Conservation (phyloP, 2,113 vertebrate species). For the Natator depressus region DNA sequence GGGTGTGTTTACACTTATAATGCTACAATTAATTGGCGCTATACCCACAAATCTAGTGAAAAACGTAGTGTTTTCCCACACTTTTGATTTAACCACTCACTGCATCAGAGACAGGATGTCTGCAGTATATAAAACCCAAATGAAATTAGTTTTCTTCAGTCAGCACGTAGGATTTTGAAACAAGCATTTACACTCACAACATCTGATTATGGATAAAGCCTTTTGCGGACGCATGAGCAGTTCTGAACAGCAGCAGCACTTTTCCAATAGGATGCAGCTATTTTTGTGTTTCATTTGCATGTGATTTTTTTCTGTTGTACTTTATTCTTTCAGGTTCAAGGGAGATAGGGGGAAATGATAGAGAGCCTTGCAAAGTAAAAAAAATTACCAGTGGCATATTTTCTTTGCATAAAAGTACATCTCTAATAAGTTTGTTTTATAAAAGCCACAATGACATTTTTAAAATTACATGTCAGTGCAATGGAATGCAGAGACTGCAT, state of each 20-base stretch:
- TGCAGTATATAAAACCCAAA: neutral
- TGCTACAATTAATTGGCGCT: neutral
- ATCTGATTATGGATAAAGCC: neutral
- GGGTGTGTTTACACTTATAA: neutral
- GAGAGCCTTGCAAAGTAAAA: conserved; percentile 52
- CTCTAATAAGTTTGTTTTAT: conserved; percentile 20
- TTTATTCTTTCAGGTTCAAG: conserved; percentile 6
- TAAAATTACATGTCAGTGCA: conserved; percentile 58
- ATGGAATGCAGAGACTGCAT: neutral
- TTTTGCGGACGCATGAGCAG: neutral
- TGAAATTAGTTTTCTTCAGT: neutral
- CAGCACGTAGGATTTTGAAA: neutral
- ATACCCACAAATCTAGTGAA: neutral
- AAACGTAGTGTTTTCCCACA: neutral
- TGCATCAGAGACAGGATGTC: neutral
- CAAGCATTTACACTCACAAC: neutral
- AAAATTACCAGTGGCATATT: conserved; percentile 56
- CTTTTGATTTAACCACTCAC: neutral
- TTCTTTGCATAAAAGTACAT: conserved; percentile 14
- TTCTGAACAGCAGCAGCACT: conserved; percentile 16
- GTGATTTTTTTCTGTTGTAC: neutral
- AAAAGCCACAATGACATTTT: conserved; percentile 53
- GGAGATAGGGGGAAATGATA: neutral
- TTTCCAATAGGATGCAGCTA: neutral
- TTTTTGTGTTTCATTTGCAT: neutral